phyloP scores from a whole-genome alignment of 2,797 vertebrate genomes.

The Eulemur coronatus region DNA sequence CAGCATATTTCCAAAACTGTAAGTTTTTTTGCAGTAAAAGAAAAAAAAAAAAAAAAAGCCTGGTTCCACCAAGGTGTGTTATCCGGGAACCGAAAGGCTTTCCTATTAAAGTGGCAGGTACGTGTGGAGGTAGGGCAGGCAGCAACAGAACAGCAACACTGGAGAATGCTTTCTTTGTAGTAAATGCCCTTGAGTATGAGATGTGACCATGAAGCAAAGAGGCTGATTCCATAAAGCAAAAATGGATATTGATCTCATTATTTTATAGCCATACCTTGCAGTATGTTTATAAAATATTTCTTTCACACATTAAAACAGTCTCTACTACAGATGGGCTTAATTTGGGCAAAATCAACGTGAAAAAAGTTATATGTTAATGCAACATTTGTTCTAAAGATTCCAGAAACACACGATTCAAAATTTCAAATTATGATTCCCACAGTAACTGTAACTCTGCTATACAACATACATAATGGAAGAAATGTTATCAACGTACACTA shows the following conservation, averaged over 20 bases:
- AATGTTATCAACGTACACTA: slow-evolving; percentile 15
- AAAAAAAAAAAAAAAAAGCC: neutral
- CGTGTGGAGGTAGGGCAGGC: neutral
- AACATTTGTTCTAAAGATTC: slow-evolving; percentile 66
- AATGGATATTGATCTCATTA: neutral
- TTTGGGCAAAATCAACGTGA: slow-evolving; percentile 51
- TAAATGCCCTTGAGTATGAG: neutral
- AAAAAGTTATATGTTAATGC: slow-evolving; percentile 51
- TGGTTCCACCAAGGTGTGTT: neutral
- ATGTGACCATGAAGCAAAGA: neutral
- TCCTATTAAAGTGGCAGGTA: neutral
- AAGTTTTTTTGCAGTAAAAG: neutral
- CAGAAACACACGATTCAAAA: slow-evolving; percentile 65
- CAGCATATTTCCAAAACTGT: neutral
- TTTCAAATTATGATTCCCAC: slow-evolving; percentile 70
- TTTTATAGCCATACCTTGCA: neutral
- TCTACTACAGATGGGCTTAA: slow-evolving; percentile 39
- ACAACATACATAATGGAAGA: slow-evolving; percentile 63
- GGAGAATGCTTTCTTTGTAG: neutral
- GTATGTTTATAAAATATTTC: slow-evolving; percentile 50
- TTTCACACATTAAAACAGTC: slow-evolving; percentile 58
- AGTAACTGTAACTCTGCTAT: slow-evolving; percentile 62
- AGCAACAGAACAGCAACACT: neutral
- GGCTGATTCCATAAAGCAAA: neutral
- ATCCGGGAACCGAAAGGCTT: neutral